Conservation (phyloP, 2,888 invertebrate species). For the Clusia tigrina region DNA sequence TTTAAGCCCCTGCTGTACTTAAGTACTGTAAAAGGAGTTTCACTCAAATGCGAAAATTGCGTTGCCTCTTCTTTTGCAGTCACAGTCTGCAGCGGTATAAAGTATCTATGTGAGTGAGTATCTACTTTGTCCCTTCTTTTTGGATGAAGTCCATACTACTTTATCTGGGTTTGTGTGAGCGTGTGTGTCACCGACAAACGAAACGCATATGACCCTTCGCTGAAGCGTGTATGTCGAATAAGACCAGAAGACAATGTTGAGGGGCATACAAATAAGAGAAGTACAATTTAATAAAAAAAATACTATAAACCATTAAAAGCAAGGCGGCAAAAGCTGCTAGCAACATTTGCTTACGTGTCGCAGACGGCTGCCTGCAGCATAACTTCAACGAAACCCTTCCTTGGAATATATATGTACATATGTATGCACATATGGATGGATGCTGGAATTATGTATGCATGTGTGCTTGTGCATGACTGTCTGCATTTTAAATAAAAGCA, state of each 20-base stretch:
- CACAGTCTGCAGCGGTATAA: background rate
- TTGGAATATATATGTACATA: background rate
- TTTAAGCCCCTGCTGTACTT: background rate
- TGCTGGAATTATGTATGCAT: background rate
- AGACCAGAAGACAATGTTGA: background rate
- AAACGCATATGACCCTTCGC: conserved; percentile 9
- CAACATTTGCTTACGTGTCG: background rate
- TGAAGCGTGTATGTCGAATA: background rate
- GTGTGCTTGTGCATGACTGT: background rate
- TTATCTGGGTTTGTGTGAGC: background rate
- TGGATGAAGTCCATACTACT: too few species aligned
- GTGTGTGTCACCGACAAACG: background rate
- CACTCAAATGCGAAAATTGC: background rate
- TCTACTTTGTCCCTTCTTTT: background rate
- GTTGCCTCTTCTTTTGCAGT: background rate
- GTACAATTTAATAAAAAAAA: conserved; percentile 1
- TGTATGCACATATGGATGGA: conserved; percentile 10
- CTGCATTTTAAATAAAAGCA: background rate
- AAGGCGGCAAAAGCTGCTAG: background rate
- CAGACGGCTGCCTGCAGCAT: background rate
- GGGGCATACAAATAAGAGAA: background rate
- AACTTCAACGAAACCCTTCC: background rate
- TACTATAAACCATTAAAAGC: background rate
- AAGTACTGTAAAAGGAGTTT: background rate
- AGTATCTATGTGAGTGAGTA: too few species aligned